Base-by-base conservation (phyloP, 2,113 vertebrate genomes). In the Cariama cristata region DNA sequence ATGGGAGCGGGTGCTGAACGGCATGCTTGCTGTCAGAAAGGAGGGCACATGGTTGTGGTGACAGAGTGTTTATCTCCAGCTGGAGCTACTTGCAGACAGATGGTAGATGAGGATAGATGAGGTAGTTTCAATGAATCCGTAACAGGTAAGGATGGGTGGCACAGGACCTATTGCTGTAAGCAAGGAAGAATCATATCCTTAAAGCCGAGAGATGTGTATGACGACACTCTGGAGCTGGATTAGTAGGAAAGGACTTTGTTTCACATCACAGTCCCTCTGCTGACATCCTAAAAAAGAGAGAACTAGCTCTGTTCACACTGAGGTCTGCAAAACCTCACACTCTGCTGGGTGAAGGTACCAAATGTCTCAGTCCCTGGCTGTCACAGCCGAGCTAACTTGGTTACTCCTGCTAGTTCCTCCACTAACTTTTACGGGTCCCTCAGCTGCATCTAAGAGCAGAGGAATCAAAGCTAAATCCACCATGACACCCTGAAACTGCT, bases 1-100 rank as follows among this genome's bases (percentile, higher is more conserved):
- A 0, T 3, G 24, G 35, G 35, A 93, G 40, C 0, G 1, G 96
- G 73, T 13, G 11, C 6, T 28, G 40, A 72, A 53, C 0, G 0
- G 52, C 79, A 58, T 0, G 3, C 30, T n/a, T 22, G 71, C 50
- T 47, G 58, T 33, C 73, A 27, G 64, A 76, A 27, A 42, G 56
- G 38, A 86, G 68, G 33, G 26, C 1, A 5, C 28, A 30, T 0
- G 4, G 50, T 18, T 42, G 53, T 17, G 38, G 63, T 47, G 80
- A 75, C 69, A 72, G 60, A 68, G 27, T 79, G 15, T 32, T 71
- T 69, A 53, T 58, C 81, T 55, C 71, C 71, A 73, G 28, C 38
- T 58, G 55, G 69, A 87, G 49, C 56, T 63, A 28, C 30, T 55
- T 58, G 67, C 50, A 88, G 67, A 72, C 80, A 84, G 84, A 27